Evolutionary conservation across 2,888 invertebrate genomes (phyloP), one percentile per base, ranked within the genome.

Genomic region (Crepidodera aurea): DNA sequence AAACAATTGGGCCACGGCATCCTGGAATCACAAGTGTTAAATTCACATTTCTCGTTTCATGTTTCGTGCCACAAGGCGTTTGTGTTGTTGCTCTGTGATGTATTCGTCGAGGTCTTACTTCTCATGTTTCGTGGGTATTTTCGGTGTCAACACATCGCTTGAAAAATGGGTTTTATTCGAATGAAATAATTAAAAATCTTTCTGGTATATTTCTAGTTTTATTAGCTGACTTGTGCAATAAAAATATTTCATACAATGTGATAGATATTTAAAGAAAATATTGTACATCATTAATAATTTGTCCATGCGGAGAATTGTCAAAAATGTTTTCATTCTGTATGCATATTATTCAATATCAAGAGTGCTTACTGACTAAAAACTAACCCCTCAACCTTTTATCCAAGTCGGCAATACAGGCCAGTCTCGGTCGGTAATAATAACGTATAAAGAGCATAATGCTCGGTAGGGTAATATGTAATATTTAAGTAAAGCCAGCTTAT

Each of bases 401-500:
- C 16, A 4, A 40, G 40, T 16, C 40, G 40, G 29, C 16, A 40
- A 54, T 39, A 12, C 44, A 32, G 39, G 6, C 34, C 34, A 34
- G 34, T 8, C 12, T 34, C 4, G 12, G 34, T 34, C 13, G 12
- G 34, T 40, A 40, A 37, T 37, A 37, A 40, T 48, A 57, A 57
- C 32, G 48, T 19, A 15, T 37, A 37, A 55, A 27, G 37, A 44
- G 51, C 55, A 64, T 68, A 68, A 64, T 62, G 66, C 61, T 62
- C 64, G 51, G 60, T 60, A 63, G 62, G 18, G 63, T 68, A 66
- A 65, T 66, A 48, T 48, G 60, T 65, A 55, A 65, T 62, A 64
- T 68, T 68, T 66, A 60, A 51, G 63, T 66, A 59, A 54, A 42
- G 25, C 51, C 56, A 68, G 62, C 66, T 68, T 66, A 66, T 65